A percentile compares a stretch with the other conserved stretches of the same genome.
phyloP scores from a whole-genome alignment of 2,888 invertebrate genomes.

The Panopea generosa region DNA sequence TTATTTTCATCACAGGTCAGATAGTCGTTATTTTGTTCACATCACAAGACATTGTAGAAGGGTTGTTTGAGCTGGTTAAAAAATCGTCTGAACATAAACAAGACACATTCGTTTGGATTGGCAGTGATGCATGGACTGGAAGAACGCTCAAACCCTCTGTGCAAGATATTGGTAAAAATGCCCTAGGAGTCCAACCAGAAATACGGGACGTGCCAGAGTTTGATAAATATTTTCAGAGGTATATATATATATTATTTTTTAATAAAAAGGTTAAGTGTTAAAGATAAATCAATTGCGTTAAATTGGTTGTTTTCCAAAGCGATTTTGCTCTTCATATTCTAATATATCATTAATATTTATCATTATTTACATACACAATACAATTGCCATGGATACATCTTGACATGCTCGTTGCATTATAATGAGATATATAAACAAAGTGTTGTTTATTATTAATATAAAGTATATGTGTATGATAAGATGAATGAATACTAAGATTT shows the following conservation, averaged over 20 bases:
- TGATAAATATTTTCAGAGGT: slow-evolving; percentile 86
- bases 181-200: slow-evolving; percentile 87
- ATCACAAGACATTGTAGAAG: slow-evolving; percentile 85
- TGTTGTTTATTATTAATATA: too few species aligned
- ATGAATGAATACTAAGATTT: too few species aligned
- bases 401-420: too few species aligned
- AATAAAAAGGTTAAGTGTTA: too few species aligned
- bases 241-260: slow-evolving; percentile 8
- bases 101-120: slow-evolving; percentile 86
- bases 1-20: slow-evolving; percentile 56
- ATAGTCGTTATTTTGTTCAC: slow-evolving; percentile 87
- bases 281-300: too few species aligned
- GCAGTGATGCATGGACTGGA: slow-evolving; percentile 87
- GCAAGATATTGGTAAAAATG: slow-evolving; percentile 86
- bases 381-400: too few species aligned
- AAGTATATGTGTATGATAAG: too few species aligned
- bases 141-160: slow-evolving; percentile 75
- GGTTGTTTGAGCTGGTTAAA: slow-evolving; percentile 85
- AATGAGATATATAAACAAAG: too few species aligned
- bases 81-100: slow-evolving; percentile 62
- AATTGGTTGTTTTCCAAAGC: too few species aligned
- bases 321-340: too few species aligned
- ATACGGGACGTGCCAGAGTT: slow-evolving; percentile 86
- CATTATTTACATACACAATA: too few species aligned
- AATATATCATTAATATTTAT: too few species aligned